Base-by-base conservation (phyloP, 1,140 invertebrate species). In the Solen grandis region DNA sequence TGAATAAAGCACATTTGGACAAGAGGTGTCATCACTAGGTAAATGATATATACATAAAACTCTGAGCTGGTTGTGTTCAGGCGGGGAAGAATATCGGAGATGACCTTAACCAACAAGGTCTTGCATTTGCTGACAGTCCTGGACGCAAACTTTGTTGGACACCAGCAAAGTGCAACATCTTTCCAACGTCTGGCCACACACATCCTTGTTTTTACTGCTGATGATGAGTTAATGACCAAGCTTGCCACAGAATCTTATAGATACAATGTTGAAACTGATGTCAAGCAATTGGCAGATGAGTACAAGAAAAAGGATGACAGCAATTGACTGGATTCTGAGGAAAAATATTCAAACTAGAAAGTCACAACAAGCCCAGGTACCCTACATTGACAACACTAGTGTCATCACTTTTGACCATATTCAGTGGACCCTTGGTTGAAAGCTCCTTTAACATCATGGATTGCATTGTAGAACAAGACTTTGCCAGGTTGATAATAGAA, bases 401-500 rank as follows among this genome's bases (percentile, higher is more conserved):
- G 27, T 41, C 36, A 25, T 22, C 54, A 4, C 27, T 74, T n/a
- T 22, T 73, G 54, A 50, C 29, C 31, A 74, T 74, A 31, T 81
- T 81, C 46, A 59, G 68, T 46, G 57, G 68, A 1, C 78, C 68
- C 16, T 29, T 62, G 5, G 38, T 73, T 13, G 68, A 74, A 36
- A 25, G 36, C 25, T 62, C 33, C 14, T 81, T 81, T 68, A 79
- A 79, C 38, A 79, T 79, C 63, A 79, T 74, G 68, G 52, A 63
- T 60, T 52, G 74, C 50, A 81, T 73, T 36, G 33, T 81, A 5
- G 57, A 73, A 73, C 29, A 62, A 19, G 68, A 81, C 50, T 31
- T 68, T 31, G 29, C 78, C 13, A 50, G 38, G 14, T 14, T 81
- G 22, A 81, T 38, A 27, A n/a, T 55, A 1, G 22, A 2, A 14